phyloP scores from a whole-genome alignment of 2,113 vertebrate genomes.

The Peromyscus californicus region DNA sequence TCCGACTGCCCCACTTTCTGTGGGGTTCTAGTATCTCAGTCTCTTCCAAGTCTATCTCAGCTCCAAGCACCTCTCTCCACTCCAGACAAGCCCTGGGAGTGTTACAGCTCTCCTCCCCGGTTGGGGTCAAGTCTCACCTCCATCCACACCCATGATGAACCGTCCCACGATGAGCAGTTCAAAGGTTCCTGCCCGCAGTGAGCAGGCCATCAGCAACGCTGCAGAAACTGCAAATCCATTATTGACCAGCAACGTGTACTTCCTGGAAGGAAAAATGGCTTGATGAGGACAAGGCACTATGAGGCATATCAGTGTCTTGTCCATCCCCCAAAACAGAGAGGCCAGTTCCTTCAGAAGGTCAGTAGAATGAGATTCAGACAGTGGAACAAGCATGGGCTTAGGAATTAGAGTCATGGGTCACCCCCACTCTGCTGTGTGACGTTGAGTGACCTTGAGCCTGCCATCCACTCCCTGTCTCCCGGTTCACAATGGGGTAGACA shows the following conservation, averaged over 20 bases:
- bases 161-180: slow-evolving; percentile 97
- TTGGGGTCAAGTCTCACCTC: slow-evolving; percentile 87
- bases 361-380: background rate
- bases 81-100: background rate
- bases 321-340: background rate
- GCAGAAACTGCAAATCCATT: slow-evolving; percentile 92
- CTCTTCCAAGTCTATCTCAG: background rate
- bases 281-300: fast-evolving
- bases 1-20: background rate
- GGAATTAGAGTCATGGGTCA: background rate
- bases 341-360: background rate
- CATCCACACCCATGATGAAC: slow-evolving; percentile 94
- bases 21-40: background rate
- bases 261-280: slow-evolving; percentile 87
- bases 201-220: slow-evolving; percentile 91
- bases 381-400: background rate
- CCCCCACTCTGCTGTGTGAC: background rate
- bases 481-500: background rate
- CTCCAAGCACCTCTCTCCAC: background rate
- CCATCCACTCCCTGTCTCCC: background rate
- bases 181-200: slow-evolving; percentile 89
- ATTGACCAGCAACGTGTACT: slow-evolving; percentile 92
- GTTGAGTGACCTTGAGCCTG: background rate
- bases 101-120: background rate
- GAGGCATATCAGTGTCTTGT: background rate